Evolutionary conservation across 2,113 vertebrate species (phyloP), one percentile per base, ranked within the genome.

Genomic region (Mus spicilegus): DNA sequence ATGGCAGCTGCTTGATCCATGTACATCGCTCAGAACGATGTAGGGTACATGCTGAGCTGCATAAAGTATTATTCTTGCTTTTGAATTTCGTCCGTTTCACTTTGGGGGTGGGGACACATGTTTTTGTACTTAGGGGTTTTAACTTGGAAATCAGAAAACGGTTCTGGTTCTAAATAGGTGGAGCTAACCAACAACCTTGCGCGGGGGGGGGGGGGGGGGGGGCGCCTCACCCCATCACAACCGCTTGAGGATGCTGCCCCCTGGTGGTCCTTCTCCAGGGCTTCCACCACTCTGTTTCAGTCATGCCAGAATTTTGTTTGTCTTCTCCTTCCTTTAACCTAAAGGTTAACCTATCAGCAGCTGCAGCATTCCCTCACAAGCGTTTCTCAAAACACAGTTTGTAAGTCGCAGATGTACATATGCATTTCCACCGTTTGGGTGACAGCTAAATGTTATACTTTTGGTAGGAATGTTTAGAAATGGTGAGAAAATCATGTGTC

Each of bases 241-340:
- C 28, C 28, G 19, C 14, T 91, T 61, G 95, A 92, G 54, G 61
- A 85, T 95, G 86, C 93, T 97, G 96, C 95, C 95, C 97, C 92
- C 97, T 97, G 24, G 88, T 95, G 97, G 93, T 65, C 39, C 24
- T 30, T 88, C 6, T 16, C 17, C 42, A 26, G 0, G 0, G 51
- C 26, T 65, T 70, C 1, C 39, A 0, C 0, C 17, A 11, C 73
- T 88, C 42, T 2, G 30, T 46, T 19, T 67, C 61, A 26, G 0
- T 46, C 12, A 3, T 0, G 39, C 49, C 28, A 36, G 54, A 61
- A 67, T 70, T 95, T 88, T 93, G 86, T 92, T 96, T 92, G 90
- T 94, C 49, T 95, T 56, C 58, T 12, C 19, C 67, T 84, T 51
- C 24, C 36, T 87, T 16, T 39, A 70, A 91, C 33, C 65, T 90